Percentiles rank a stretch among this genome's conserved stretches.
Conservation (phyloP, 2,797 vertebrate genomes). For the Rachycentron canadum region DNA sequence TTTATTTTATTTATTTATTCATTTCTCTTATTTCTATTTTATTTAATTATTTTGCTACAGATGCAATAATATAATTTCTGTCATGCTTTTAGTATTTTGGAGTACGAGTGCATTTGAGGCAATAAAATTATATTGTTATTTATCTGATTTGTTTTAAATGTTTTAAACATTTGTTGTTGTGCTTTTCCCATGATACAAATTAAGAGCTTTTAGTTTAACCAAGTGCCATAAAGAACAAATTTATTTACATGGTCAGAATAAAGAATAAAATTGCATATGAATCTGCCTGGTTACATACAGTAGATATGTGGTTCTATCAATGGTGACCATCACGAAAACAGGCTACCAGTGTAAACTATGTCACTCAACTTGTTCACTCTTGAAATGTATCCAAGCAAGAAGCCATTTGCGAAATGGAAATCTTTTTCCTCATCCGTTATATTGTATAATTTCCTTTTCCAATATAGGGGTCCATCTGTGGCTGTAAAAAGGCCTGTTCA, state of each 20-base stretch:
- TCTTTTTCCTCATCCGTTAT: slow-evolving; percentile 58
- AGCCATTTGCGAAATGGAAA: slow-evolving; percentile 68
- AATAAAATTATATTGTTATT: not conserved
- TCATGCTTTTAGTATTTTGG: not conserved
- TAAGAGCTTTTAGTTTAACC: not conserved
- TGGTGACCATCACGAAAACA: not conserved
- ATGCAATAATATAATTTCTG: not conserved
- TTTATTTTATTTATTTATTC: not conserved
- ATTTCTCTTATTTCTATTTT: not conserved
- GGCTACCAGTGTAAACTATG: not conserved
- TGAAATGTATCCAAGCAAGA: slow-evolving; percentile 68
- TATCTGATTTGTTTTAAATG: not conserved
- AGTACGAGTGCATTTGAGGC: too few relatives aligned
- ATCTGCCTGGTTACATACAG: not conserved
- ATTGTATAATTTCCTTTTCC: slow-evolving; percentile 72
- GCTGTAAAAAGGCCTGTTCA: slow-evolving; percentile 73
- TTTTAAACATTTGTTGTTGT: not conserved
- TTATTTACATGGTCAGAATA: not conserved
- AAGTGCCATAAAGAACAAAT: not conserved
- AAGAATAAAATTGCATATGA: not conserved
- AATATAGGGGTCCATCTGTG: slow-evolving; percentile 77
- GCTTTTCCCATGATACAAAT: not conserved
- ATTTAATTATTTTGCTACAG: not conserved
- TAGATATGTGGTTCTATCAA: not conserved
- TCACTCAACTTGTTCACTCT: slow-evolving; percentile 41